Evolutionary conservation across 2,113 vertebrate species (phyloP).

Genomic region (Saguinus midas): DNA sequence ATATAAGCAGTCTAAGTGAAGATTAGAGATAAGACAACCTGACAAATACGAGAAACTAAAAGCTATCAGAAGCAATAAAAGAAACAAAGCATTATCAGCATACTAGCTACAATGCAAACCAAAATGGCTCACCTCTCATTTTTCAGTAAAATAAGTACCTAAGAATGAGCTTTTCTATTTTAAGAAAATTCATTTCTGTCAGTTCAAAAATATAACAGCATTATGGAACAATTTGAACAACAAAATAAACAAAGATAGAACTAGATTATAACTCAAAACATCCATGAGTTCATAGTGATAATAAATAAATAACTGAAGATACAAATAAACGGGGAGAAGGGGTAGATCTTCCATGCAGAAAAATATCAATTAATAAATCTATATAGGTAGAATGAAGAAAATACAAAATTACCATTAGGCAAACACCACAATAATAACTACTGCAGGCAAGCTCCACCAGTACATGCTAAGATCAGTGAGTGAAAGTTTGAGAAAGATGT

Average conservation of each 20-base stretch:
- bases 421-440: constrained; percentile 4
- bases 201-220: constrained; percentile 20
- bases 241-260: not conserved
- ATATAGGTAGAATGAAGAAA: not conserved
- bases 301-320: constrained; percentile 26
- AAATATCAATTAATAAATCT: not conserved
- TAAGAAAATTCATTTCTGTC: constrained; percentile 16
- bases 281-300: not conserved
- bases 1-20: constrained; percentile 34
- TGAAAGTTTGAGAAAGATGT: not conserved
- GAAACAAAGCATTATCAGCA: constrained; percentile 10
- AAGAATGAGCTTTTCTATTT: constrained; percentile 40
- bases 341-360: not conserved
- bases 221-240: constrained; percentile 14
- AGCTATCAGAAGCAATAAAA: constrained; percentile 24
- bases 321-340: not conserved
- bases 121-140: constrained; percentile 1
- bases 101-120: not conserved
- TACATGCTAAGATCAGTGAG: not conserved
- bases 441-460: not conserved
- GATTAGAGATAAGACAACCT: constrained; percentile 39
- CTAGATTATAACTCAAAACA: not conserved
- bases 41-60: constrained; percentile 51
- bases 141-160: constrained; percentile 25
- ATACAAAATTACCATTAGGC: not conserved